phyloP scores from a whole-genome alignment of 2,797 vertebrate genomes.

The Anas bahamensis region DNA sequence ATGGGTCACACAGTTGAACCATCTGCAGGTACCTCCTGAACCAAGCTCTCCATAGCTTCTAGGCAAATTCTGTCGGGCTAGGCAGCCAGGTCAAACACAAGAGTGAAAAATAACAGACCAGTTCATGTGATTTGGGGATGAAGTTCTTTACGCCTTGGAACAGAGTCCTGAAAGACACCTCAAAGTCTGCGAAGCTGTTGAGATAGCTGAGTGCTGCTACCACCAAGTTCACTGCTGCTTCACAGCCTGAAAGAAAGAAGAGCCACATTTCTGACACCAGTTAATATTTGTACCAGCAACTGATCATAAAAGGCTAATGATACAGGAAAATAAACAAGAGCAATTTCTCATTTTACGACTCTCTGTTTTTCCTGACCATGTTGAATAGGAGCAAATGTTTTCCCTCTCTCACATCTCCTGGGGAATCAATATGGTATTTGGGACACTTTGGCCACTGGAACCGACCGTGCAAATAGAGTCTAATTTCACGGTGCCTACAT shows the following conservation, averaged over 20 bases:
- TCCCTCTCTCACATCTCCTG: neutral
- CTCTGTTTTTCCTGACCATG: neutral
- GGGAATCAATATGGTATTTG: neutral
- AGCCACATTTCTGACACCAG: neutral
- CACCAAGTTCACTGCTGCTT: neutral
- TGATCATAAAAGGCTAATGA: neutral
- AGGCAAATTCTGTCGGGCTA: neutral
- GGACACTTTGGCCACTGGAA: neutral
- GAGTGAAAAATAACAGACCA: fast-evolving
- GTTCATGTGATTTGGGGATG: neutral
- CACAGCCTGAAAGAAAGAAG: neutral
- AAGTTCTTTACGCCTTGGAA: neutral
- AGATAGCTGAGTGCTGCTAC: neutral
- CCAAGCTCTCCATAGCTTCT: neutral
- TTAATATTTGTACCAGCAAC: neutral
- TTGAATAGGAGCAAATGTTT: neutral
- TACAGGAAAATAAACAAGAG: conserved; percentile 26
- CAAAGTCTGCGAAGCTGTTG: neutral
- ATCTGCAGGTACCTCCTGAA: neutral
- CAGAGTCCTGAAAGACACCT: neutral
- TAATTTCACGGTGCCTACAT: neutral
- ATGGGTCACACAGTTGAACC: neutral
- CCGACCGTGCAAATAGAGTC: neutral
- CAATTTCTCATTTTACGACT: neutral
- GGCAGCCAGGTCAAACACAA: neutral